These are phyloP conservation scores for Panagrolaimus sp. DNA, from an alignment of 1,140 invertebrate species.

Conservation along the genomic window DNA sequence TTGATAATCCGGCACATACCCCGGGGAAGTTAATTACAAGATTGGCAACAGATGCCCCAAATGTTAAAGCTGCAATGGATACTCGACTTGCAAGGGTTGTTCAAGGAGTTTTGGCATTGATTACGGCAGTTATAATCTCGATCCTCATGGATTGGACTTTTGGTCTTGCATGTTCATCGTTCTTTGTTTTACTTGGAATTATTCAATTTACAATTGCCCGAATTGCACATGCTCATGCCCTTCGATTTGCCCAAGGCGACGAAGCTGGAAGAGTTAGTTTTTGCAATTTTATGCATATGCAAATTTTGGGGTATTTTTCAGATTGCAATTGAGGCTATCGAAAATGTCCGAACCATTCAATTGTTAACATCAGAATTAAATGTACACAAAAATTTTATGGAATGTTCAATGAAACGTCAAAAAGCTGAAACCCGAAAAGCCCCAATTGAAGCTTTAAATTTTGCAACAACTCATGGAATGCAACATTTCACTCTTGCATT, in stretches of 20 bases:
- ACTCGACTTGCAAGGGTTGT: constrained; percentile 61
- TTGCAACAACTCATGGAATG: constrained; percentile 29
- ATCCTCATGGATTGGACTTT: constrained; percentile 60
- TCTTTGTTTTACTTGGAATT: constrained; percentile 29
- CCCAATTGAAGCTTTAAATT: constrained; percentile 26
- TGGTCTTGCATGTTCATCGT: constrained; percentile 58
- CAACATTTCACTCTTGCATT: constrained; percentile 35
- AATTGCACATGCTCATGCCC: constrained; percentile 21
- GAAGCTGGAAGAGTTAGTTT: constrained; percentile 38
- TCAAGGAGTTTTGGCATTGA: constrained; percentile 61
- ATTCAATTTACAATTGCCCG: constrained; percentile 35
- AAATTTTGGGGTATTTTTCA: constrained; percentile 36
- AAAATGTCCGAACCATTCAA: constrained; percentile 73
- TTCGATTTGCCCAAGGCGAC: constrained; percentile 33
- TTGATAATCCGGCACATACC: constrained; percentile 63
- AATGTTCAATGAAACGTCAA: constrained; percentile 26
- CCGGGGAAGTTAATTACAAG: constrained; percentile 63
- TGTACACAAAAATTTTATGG: constrained; percentile 61
- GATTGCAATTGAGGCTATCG: constrained; percentile 73
- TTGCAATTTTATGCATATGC: neutral
- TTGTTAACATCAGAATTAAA: constrained; percentile 69
- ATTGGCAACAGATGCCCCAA: constrained; percentile 64
- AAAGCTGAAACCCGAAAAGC: constrained; percentile 19
- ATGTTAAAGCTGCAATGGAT: constrained; percentile 65
- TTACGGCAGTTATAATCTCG: constrained; percentile 56